Evolutionary conservation across 2,888 invertebrate species (phyloP), one percentile per base, ranked within the genome.

Genomic region (Limnephilus lunatus): DNA sequence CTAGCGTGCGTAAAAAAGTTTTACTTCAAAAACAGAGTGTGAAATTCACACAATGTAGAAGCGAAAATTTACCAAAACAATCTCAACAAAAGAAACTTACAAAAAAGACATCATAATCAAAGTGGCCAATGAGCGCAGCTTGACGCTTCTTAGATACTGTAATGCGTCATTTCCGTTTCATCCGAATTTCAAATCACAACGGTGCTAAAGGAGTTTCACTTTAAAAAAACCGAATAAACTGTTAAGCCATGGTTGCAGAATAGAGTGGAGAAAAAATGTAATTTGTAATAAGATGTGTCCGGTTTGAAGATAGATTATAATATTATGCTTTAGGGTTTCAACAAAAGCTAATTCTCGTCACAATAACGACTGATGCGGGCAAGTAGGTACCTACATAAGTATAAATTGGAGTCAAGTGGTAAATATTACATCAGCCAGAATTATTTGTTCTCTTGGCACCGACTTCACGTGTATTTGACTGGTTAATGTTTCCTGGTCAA

Each of bases 371-470:
- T 25, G 68, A 19, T 68, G 68, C 53, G 53, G 25, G 53, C 25
- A 25, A 15, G 53, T 25, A 25, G 68, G 68, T 7, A 53, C 53
- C 48, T 48, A 48, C 3, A 44, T 44, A 44, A 48, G 53, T 53
- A 53, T 68, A 68, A 68, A 68, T 68, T 68, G 68, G 68, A 68
- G n/a, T 68, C 68, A 68, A 68, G 68, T 68, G n/a, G 68, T 68
- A 68, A 68, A 68, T 68, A 25, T 48, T 48, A 25, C 25, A 9
- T n/a, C 68, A 19, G 53, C n/a, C 68, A n/a, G 9, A 68, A 68
- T 68, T 68, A 68, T 68, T 68, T 68, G 7, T 68, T n/a, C 68
- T 68, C 68, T 68, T 68, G 68, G 68, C 68, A 25, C 9, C 68
- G 25, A n/a, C 68, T 25, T n/a, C 25, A 25, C 68, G 68, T 2